Base-by-base conservation (phyloP, 2,888 invertebrate species). In the Pterobdella sp. region DNA sequence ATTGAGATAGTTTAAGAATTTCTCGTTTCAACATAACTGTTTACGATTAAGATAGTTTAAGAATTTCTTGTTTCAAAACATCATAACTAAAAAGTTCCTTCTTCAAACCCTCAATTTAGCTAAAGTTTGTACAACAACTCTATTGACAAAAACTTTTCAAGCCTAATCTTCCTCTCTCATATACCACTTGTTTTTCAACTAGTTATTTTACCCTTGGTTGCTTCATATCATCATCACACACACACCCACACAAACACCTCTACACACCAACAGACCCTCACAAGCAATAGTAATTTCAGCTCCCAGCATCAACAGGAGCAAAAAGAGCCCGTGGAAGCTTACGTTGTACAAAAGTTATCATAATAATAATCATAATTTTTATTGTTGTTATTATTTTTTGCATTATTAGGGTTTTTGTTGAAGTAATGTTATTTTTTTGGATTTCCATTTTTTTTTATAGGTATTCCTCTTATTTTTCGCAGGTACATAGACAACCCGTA, bases 401-500 rank as follows among this genome's bases (percentile, higher is more conserved):
- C 22, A 42, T 22, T 42, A 42, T 42, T 42, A 14, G 22, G 22
- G 22, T 42, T 42, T 42, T 42, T 42, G 22, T 14, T 42, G 7
- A 42, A 42, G 7, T 42, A 42, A 42, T 42, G 7, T 14, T 14
- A 22, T 42, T 42, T 42, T 42, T 42, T 42, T 42, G 22, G 22
- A 42, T 7, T 42, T 42, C 22, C n/a, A n/a, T n/a, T n/a, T n/a
- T n/a, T n/a, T n/a, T 14, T 42, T 42, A 42, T 7, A 42, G 18
- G 42, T 14, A 42, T 14, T 42, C 18, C 10, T 42, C 18, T 18
- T 14, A 42, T 88, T 1, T 87, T 87, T 4, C 88, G 88, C 80
- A 83, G 86, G 71, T 88, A 88, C 80, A 84, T 88, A 73, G 86
- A 86, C 75, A 84, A 87, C 77, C 88, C 88, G 1, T 87, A 87